Evolutionary conservation across 2,888 invertebrate genomes (phyloP), one percentile per base, ranked within the genome.

Genomic region (Lithophane semibrunnea): DNA sequence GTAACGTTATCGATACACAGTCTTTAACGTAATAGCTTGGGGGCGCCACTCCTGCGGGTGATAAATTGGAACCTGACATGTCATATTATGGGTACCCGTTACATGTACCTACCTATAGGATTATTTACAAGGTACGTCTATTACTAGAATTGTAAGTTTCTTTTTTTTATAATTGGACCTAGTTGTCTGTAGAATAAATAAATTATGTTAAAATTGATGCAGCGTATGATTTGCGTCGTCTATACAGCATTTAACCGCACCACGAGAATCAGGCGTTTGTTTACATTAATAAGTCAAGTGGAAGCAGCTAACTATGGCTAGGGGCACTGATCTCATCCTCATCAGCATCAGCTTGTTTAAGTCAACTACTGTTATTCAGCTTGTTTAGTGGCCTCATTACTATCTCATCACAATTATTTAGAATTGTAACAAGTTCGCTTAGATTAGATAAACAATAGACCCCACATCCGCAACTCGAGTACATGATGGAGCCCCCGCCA

Each of bases 1-100:
- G 77, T 65, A 13, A 52, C 42, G 49, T 29, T 70, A 68, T 85
- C 64, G 64, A 82, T 54, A 60, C 68, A n/a, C 21, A 54, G 54
- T 66, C 42, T 75, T 75, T 44, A 68, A 16, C 68, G 56, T 42
- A 58, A 58, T 70, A 67, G 69, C 56, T 80, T 44, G 29, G 21
- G 66, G 54, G 44, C 66, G 60, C 60, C 64, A 29, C 63, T 71
- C 56, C 68, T 24, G 60, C 3, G n/a, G 12, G 44, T n/a, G 24
- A 61, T 52, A 29, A 13, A 79, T 79, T 71, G 44, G 8, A 67
- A 64, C 52, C 21, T 63, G 83, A 37, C 29, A n/a, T n/a, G 37
- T 60, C 29, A n/a, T n/a, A 24, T 60, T 58, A 58, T 65, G 44
- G 56, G 63, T 16, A 58, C 12, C 29, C 16, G 44, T 29, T 52